Conservation (phyloP, 2,797 vertebrate species). For the Peromyscus nudipes region DNA sequence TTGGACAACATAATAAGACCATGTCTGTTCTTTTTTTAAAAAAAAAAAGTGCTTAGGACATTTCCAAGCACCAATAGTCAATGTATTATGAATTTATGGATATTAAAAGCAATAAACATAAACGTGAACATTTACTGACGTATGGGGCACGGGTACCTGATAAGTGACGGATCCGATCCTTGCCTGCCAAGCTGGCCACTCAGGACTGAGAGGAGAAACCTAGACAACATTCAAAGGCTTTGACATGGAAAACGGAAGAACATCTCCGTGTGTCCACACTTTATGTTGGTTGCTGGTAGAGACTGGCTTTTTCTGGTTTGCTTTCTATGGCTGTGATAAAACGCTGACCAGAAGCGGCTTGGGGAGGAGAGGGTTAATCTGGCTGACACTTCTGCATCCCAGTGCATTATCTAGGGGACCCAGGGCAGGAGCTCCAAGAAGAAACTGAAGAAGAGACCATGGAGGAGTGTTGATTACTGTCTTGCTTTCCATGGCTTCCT, state of each 20-base stretch:
- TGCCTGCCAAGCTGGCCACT: not conserved
- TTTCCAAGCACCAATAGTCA: not conserved
- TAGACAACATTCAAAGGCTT: not conserved
- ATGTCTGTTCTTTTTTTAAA: not conserved
- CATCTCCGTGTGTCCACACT: not conserved
- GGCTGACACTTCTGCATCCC: not conserved
- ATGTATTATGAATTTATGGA: not conserved
- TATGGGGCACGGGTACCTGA: not conserved
- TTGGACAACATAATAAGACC: not conserved
- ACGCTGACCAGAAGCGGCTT: not conserved
- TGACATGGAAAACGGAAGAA: not conserved
- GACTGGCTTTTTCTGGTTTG: not conserved
- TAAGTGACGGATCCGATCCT: not conserved
- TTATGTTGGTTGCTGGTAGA: not conserved
- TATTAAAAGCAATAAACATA: not conserved
- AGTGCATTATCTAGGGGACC: not conserved
- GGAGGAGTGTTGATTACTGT: too few relatives aligned
- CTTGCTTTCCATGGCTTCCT: not conserved
- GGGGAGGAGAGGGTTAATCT: too few relatives aligned
- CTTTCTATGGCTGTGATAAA: not conserved
- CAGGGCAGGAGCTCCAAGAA: not conserved
- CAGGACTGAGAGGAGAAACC: not conserved
- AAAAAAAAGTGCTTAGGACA: not conserved
- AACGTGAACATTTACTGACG: not conserved
- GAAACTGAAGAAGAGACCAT: not conserved